Evolutionary conservation across 2,888 invertebrate genomes (phyloP).

Genomic region (Baccha elongata): DNA sequence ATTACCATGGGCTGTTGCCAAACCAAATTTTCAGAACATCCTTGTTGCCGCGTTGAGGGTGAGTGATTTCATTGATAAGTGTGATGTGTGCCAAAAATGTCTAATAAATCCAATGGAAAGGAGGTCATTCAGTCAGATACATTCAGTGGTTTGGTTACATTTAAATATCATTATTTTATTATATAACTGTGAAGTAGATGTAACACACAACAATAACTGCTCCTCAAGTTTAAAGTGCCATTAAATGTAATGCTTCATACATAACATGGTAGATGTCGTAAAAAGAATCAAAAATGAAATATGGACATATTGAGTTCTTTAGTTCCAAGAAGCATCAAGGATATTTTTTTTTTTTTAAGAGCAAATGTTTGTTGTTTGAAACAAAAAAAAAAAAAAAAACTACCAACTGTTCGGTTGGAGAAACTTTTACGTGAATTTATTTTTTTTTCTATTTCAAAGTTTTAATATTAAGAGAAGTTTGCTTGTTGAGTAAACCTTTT

Average conservation of each 20-base stretch:
- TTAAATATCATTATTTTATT: conserved; percentile 39
- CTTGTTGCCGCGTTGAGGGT: conserved; percentile 11
- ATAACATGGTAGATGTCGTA: no score
- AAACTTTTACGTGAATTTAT: conserved; percentile 8
- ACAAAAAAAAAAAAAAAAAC: no score
- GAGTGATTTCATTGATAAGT: conserved; percentile 26
- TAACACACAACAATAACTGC: not conserved
- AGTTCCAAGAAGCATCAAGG: not conserved
- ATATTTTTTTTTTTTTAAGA: not conserved
- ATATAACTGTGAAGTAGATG: conserved; percentile 2
- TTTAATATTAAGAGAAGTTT: not conserved
- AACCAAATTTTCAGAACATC: conserved; percentile 45
- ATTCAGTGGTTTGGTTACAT: conserved; percentile 34
- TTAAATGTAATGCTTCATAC: conserved; percentile 4
- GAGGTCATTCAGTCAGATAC: conserved; percentile 50
- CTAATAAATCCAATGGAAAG: conserved; percentile 51
- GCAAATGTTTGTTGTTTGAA: conserved; percentile 12
- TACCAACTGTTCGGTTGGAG: conserved; percentile 3
- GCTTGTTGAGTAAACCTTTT: no score
- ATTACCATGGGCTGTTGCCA: conserved; percentile 51
- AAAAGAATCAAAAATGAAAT: not conserved
- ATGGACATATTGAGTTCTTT: not conserved
- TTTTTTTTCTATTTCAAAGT: conserved; percentile 3
- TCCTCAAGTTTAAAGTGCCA: conserved; percentile 18
- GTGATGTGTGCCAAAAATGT: conserved; percentile 57